Evolutionary conservation across 2,888 invertebrate genomes (phyloP), one percentile per base, ranked within the genome.

Genomic region (Taphrorychus bicolor): DNA sequence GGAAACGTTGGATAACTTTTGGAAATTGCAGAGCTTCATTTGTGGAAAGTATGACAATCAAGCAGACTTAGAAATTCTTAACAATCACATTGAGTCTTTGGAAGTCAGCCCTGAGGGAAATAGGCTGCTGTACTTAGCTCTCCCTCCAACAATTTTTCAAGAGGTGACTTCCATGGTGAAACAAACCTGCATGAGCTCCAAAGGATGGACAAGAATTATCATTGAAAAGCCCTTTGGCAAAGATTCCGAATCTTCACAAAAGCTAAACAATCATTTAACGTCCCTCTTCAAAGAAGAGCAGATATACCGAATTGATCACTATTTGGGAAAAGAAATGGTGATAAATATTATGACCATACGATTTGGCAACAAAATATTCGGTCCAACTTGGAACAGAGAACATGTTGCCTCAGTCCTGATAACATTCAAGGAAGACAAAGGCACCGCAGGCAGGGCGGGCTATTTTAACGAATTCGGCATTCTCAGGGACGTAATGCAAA

Each of bases 271-370:
- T 75, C 98, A 99, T 82, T 84, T 99, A 73, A 87, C 92, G 0
- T 86, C 89, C 0, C 84, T 98, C 19, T 99, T 98, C 82, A 88
- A 87, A 64, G 98, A 98, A 84, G 93, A 97, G 60, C 95, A 99
- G 82, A 87, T 99, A 58, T 99, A 98, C 81, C 88, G 99, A 73
- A 98, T 99, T 76, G 99, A 99, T 83, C 99, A 99, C 82, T 99
- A 99, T 80, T 87, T 99, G 61, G 99, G 99, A 17, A 99, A 99
- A 82, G 99, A 99, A 84, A 99, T 99, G 98, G 98, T 99, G 0
- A 99, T 99, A 83, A 99, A 99, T 84, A 84, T 99, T 58, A 95
- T 99, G 94, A 95, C 97, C 1, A 87, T 99, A 71, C 89, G 92
- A 79, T 99, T 99, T 85, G 98, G 94, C 11, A 99, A 99, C 82